phyloP scores from a whole-genome alignment of 2,888 invertebrate genomes.

The Lithosia quadra region DNA sequence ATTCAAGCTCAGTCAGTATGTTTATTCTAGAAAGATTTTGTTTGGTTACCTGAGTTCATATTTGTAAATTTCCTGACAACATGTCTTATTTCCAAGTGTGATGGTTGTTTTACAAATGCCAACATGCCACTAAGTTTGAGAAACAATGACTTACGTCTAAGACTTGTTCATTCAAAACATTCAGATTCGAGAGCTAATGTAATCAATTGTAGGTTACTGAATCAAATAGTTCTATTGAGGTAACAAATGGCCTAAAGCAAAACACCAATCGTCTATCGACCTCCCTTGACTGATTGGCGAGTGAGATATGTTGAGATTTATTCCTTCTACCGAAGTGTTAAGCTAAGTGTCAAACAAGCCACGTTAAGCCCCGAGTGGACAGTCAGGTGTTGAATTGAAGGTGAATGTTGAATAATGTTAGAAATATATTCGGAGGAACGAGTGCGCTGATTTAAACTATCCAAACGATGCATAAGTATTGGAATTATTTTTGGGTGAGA shows the following conservation, averaged over 20 bases:
- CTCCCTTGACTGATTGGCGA: constrained; percentile 51
- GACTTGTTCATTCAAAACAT: constrained; percentile 7
- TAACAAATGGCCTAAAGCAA: constrained; percentile 34
- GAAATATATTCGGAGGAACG: background rate
- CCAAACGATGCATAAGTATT: background rate
- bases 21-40: background rate
- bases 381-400: constrained; percentile 16
- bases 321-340: constrained; percentile 49
- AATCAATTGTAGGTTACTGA: constrained; percentile 26
- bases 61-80: background rate
- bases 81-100: background rate
- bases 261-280: constrained; percentile 29
- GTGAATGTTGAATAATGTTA: constrained; percentile 15
- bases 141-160: background rate
- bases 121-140: background rate
- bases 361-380: constrained; percentile 30
- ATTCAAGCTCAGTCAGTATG: background rate
- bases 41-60: background rate
- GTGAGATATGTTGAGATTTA: constrained; percentile 39
- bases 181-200: constrained; percentile 8
- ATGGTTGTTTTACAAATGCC: background rate
- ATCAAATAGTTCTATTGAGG: constrained; percentile 30
- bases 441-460: background rate
- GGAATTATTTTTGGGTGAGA: background rate
- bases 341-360: constrained; percentile 45